Conservation (phyloP, 1,140 invertebrate genomes). For the Diprion similis region DNA sequence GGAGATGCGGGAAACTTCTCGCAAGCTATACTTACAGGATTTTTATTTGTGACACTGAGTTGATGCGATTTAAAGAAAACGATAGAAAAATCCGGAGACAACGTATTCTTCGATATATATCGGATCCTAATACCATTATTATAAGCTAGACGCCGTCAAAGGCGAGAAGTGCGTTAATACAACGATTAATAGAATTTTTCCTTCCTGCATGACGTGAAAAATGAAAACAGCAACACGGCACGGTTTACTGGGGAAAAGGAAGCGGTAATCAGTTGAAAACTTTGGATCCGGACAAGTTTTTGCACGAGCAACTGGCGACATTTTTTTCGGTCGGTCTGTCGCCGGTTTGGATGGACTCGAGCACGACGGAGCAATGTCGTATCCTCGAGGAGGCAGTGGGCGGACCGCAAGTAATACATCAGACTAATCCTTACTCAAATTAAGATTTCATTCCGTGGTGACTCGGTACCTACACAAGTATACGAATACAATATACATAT, state of each 20-base stretch:
- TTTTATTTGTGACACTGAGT: no score
- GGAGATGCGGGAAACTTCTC: no score
- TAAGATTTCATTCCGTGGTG: no score
- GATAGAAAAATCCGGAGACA: no score
- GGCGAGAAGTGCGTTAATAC: no score
- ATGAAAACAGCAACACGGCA: slow-evolving; percentile 88
- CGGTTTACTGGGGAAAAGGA: slow-evolving; percentile 90
- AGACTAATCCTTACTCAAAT: neutral
- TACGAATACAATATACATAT: no score
- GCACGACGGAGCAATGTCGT: slow-evolving; percentile 81
- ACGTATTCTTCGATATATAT: no score
- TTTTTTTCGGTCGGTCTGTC: slow-evolving; percentile 81
- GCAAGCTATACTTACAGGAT: no score
- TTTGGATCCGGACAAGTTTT: slow-evolving; percentile 76
- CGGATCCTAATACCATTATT: no score
- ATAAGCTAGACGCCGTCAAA: no score
- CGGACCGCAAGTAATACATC: slow-evolving; percentile 69
- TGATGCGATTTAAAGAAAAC: no score
- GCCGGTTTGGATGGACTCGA: slow-evolving; percentile 98
- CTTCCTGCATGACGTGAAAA: neutral
- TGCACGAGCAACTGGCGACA: slow-evolving; percentile 83
- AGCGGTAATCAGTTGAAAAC: slow-evolving; percentile 69
- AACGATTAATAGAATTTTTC: neutral
- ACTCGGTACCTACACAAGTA: no score
- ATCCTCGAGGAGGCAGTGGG: slow-evolving; percentile 82